Evolutionary conservation across 2,113 vertebrate genomes (phyloP).

Genomic region (Bombycilla garrulus): DNA sequence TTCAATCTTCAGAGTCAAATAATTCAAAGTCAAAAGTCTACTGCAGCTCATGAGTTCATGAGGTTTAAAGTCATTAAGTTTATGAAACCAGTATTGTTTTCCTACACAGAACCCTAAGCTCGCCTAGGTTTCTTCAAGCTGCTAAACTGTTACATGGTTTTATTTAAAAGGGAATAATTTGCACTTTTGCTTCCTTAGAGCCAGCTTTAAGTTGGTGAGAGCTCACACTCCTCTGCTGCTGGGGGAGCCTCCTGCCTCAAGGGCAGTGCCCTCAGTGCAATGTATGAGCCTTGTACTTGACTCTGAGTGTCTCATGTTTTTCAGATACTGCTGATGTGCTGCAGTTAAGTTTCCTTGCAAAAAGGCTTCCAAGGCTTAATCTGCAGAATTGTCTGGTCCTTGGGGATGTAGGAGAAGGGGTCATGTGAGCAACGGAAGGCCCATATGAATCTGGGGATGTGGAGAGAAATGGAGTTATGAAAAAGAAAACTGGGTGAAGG

Average conservation of each 20-base stretch:
- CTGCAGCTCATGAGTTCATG: neutral
- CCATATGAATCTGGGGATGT: fast-evolving
- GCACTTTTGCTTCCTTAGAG: neutral
- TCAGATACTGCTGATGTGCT: neutral
- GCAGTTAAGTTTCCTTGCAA: neutral
- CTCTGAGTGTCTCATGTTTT: neutral
- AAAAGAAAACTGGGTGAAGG: neutral
- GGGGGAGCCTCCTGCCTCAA: neutral
- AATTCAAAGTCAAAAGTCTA: neutral
- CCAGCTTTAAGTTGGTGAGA: neutral
- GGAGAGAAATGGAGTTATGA: neutral
- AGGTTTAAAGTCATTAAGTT: neutral
- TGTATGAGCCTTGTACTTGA: neutral
- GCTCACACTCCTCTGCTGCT: neutral
- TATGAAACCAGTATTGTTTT: neutral
- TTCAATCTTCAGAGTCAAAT: neutral
- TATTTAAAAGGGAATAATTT: neutral
- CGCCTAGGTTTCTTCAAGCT: neutral
- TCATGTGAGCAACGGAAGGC: fast-evolving
- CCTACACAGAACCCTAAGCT: neutral
- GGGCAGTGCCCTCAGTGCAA: neutral
- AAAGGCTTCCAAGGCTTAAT: neutral
- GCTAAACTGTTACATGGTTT: neutral
- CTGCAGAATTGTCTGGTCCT: neutral
- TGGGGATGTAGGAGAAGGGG: neutral